phyloP scores from a whole-genome alignment of 2,888 invertebrate species.

The Aquatica leii region DNA sequence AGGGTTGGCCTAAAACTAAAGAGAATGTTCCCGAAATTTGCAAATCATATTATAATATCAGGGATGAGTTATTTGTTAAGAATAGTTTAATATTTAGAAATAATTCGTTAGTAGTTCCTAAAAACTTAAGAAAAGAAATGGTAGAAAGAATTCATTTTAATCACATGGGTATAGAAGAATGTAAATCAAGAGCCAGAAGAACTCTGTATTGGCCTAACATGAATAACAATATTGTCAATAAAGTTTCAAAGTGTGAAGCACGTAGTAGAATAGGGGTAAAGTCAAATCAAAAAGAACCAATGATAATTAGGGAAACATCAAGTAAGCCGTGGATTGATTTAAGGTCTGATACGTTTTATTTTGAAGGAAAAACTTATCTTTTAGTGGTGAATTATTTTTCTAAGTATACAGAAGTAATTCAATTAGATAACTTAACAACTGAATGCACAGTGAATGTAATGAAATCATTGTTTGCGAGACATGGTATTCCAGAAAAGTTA shows the following conservation, averaged over 20 bases:
- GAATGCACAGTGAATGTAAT: no score
- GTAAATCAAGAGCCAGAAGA: neutral
- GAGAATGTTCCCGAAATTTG: constrained; percentile 3
- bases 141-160: neutral
- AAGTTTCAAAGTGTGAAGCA: constrained; percentile 1
- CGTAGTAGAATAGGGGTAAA: no score
- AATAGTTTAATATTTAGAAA: no score
- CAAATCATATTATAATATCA: constrained; percentile 7
- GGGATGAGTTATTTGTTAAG: constrained; percentile 1
- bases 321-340: neutral
- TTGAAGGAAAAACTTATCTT: constrained; percentile 4
- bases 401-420: constrained; percentile 6
- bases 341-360: neutral
- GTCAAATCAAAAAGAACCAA: no score
- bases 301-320: no score
- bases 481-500: no score
- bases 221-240: neutral
- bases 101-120: neutral
- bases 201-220: neutral
- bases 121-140: neutral
- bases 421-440: constrained; percentile 1
- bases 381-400: neutral
- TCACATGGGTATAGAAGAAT: neutral
- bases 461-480: no score
- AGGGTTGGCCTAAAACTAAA: constrained; percentile 5